Evolutionary conservation across 2,888 invertebrate species (phyloP).

Genomic region (Eumerus sabulonum): DNA sequence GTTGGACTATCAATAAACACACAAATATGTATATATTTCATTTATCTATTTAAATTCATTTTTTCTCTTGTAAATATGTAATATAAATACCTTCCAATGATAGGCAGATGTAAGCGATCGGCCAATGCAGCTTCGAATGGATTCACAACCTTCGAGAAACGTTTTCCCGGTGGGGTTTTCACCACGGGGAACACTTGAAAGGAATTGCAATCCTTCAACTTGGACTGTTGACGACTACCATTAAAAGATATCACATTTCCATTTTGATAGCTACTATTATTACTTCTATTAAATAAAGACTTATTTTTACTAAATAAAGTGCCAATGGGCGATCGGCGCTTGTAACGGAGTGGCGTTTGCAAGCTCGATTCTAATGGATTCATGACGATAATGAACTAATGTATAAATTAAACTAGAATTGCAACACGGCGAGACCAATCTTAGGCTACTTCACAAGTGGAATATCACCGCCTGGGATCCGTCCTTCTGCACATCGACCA

Average conservation of each 20-base stretch:
- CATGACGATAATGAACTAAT: slow-evolving; percentile 35
- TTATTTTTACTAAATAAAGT: slow-evolving; percentile 21
- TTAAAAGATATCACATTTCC: slow-evolving; percentile 3
- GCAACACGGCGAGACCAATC: neutral
- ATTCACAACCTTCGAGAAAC: slow-evolving; percentile 81
- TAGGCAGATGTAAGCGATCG: slow-evolving; percentile 82
- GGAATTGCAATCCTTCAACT: slow-evolving; percentile 51
- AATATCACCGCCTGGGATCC: too few relatives aligned
- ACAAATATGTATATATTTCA: neutral
- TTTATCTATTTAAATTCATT: too few relatives aligned
- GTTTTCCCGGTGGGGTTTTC: slow-evolving; percentile 81
- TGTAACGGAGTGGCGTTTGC: slow-evolving; percentile 42
- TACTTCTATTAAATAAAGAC: slow-evolving; percentile 14
- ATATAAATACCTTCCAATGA: slow-evolving; percentile 82
- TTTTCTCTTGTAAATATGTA: neutral
- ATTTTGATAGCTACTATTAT: slow-evolving; percentile 8
- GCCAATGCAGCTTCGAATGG: slow-evolving; percentile 83
- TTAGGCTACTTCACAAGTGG: slow-evolving; percentile 14
- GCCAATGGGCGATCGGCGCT: slow-evolving; percentile 33
- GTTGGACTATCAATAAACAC: slow-evolving; percentile 74
- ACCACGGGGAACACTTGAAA: slow-evolving; percentile 71
- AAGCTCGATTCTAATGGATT: slow-evolving; percentile 35
- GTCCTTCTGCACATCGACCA: too few relatives aligned
- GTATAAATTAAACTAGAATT: neutral
- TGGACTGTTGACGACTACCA: slow-evolving; percentile 7